Evolutionary conservation across 2,113 vertebrate species (phyloP).

Genomic region (Etheostoma spectabile): DNA sequence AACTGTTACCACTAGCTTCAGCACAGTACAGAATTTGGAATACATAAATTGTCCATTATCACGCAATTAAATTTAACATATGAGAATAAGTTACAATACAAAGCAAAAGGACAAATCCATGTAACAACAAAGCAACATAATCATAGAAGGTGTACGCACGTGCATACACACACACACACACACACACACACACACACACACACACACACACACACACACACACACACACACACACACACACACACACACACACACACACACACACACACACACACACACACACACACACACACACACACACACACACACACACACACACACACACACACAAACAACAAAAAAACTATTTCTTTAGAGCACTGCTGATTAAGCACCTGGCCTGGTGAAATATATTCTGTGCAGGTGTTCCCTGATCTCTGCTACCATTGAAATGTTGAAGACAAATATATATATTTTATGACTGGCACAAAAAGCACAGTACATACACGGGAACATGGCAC

Average conservation of each 20-base stretch:
- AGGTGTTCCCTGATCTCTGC: constrained; percentile 76
- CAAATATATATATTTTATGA: constrained; percentile 60
- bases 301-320: background rate
- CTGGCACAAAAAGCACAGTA: constrained; percentile 62
- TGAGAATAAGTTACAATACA: constrained; percentile 41
- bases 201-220: background rate
- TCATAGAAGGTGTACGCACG: constrained; percentile 22
- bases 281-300: background rate
- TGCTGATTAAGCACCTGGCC: constrained; percentile 56
- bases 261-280: background rate
- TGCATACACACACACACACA: background rate
- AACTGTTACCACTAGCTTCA: constrained; percentile 47
- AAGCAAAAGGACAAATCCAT: constrained; percentile 43
- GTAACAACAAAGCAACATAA: constrained; percentile 31
- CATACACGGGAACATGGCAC: constrained; percentile 67
- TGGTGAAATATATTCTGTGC: constrained; percentile 48
- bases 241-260: background rate
- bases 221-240: background rate
- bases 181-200: background rate
- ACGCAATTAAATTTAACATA: constrained; percentile 29
- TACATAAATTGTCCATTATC: constrained; percentile 20
- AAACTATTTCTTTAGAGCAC: constrained; percentile 38
- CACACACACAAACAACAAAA: background rate
- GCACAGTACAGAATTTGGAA: constrained; percentile 48
- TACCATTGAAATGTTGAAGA: constrained; percentile 69